phyloP scores from a whole-genome alignment of 2,113 vertebrate species.

The Thamnophis sirtalis region DNA sequence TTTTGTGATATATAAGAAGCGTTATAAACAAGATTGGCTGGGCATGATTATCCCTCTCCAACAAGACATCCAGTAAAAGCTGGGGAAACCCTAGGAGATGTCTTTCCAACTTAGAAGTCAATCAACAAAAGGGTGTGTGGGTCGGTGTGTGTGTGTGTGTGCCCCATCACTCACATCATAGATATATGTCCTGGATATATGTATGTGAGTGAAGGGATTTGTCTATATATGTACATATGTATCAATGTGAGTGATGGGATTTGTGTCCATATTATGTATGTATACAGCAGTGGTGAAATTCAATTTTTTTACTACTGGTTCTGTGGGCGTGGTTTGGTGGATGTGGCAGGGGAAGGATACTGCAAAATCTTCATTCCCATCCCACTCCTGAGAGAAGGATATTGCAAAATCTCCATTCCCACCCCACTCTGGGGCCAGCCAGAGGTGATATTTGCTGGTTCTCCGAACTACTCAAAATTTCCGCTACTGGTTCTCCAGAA shows the following conservation, averaged over 20 bases:
- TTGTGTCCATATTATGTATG: background rate
- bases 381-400: no score
- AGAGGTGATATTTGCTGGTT: no score
- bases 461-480: no score
- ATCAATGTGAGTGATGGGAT: background rate
- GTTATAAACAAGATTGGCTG: conserved; percentile 70
- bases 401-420: no score
- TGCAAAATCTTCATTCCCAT: no score
- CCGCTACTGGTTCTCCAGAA: no score
- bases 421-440: no score
- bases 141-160: no score
- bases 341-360: no score
- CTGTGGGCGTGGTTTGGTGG: no score
- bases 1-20: conserved; percentile 77
- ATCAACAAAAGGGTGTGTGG: background rate
- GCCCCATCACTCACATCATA: background rate
- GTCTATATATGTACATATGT: background rate
- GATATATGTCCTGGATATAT: background rate
- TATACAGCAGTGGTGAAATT: background rate
- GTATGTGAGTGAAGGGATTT: no score
- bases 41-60: conserved; percentile 67
- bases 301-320: no score
- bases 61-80: conserved; percentile 64
- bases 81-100: conserved; percentile 34
- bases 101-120: conserved; percentile 36